Evolutionary conservation across 1,140 invertebrate species (phyloP), one percentile per base, ranked within the genome.

Genomic region (Bombus balteatus): DNA sequence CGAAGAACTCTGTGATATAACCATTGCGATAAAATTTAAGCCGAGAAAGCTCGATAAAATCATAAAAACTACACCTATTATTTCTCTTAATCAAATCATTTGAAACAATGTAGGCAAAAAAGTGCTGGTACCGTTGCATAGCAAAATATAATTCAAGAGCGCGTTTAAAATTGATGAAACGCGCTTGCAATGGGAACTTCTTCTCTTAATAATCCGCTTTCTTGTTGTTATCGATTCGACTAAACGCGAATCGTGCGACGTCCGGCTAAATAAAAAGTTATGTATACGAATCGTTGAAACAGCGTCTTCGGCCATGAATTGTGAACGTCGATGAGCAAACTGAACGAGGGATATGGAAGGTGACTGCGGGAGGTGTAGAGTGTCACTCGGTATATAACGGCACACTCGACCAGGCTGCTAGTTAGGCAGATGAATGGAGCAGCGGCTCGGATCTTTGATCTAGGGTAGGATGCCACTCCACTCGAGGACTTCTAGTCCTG

Each of bases 381-480:
- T 84, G 78, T 72, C 68, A 86, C 72, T 87, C 68, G 80, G 39
- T 88, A 86, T 89, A 80, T 83, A 86, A 83, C 66, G 59, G 66
- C 59, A 59, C 62, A 70, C 78, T 85, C 53, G 82, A 43, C 13
- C 53, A 80, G 79, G 15, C 43, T 75, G 83, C 53, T 53, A 57
- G 57, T 62, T 47, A 76, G 87, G 65, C 87, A 82, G 87, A 89
- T 79, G 80, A 75, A 70, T 66, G 65, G 70, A 70, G n/a, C 72
- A 32, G 88, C 88, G 89, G 88, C 82, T 34, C 73, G 74, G 82
- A 90, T 90, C 88, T 90, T 89, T 90, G 88, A 90, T 89, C 86
- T 90, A 89, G 74, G 77, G 71, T 87, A 82, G 84, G 77, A 90
- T 87, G 86, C 83, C 86, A 90, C 85, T 88, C 81, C 85, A 79